Evolutionary conservation across 2,797 vertebrate genomes (phyloP), one percentile per base, ranked within the genome.

Genomic region (Chanos chanos): DNA sequence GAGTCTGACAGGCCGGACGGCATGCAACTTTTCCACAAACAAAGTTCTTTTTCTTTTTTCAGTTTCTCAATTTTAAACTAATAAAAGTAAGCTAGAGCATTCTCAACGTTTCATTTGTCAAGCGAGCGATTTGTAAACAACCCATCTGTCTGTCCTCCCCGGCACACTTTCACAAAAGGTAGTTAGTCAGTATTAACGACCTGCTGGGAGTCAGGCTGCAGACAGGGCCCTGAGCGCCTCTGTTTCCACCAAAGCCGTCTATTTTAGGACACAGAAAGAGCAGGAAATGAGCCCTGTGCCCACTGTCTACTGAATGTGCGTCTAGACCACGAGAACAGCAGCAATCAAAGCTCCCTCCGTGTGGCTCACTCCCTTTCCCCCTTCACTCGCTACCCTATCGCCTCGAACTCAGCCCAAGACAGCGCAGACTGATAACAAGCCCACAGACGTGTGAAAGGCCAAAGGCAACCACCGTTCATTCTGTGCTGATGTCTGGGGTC

Each of bases 281-380:
- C 71, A 85, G 82, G 82, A 82, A 83, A 82, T 77, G 33, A 68
- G 67, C 58, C 74, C 73, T 76, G 76, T 71, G 65, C 71, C 53
- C 50, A 47, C 15, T 30, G 57, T 68, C 50, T 58, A 52, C 67
- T 43, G 22, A 22, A 39, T 1, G 41, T 7, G 64, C 34, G 64
- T 4, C 39, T 52, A 41, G 44, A 39, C 52, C 37, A 47, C 65
- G 18, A 27, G 43, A 22, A 7, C 28, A 4, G 36, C 50, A 37
- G 7, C 43, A 21, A 47, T 34, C 36, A 50, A 27, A 21, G 4
- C 1, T 2, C n/a, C 15, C 12, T 22, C 6, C 18, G 16, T 24
- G 24, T 13, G 47, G 9, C 22, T 47, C n/a, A n/a, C 24, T 28
- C 10, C n/a, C n/a, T 27, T 55, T 25, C 41, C 18, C 4, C 22